Evolutionary conservation across 2,113 vertebrate species (phyloP), one percentile per base, ranked within the genome.

Genomic region (Alligator sinensis): DNA sequence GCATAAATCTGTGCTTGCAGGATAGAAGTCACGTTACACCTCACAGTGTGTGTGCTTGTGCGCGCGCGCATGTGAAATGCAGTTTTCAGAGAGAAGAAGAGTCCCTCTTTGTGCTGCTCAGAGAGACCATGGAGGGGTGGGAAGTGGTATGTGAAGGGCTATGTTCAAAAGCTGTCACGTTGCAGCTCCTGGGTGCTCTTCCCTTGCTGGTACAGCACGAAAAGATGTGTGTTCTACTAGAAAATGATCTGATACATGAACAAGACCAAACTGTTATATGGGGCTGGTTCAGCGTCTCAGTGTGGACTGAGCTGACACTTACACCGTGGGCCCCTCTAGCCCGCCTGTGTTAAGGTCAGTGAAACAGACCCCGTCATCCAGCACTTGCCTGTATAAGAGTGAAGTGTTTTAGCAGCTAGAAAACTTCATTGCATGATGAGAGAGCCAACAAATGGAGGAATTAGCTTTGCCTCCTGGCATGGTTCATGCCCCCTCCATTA

Each of bases 151-250:
- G 47, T 21, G 11, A 47, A 72, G 22, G 30, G 13, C 18, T 10
- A 34, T 2, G 5, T 72, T 68, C 22, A 74, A 74, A 74, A 4
- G 11, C 11, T 38, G 30, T 70, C 34, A 34, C 24, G 10, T 72
- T 47, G 80, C 11, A 2, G 0, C 74, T 47, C 60, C 8, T 79
- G 25, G 5, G 1, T 25, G 2, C 18, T 9, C 68, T 47, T 57
- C 75, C n/a, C 30, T 79, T 19, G 2, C 9, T 59, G 84, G 18
- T 25, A 27, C 79, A 63, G 80, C 14, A 5, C 4, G 5, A 17
- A 55, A 82, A 7, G n/a, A 21, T 1, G 74, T 4, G 25, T 77
- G 84, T 72, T 84, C 87, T 18, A 57, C 24, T 82, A n/a, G 6
- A 57, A 60, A 30, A 47, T 70, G 77, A 68, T 83, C 80, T 87